Conservation (phyloP, 2,797 vertebrate genomes). For the Hemitrygon akajei region DNA sequence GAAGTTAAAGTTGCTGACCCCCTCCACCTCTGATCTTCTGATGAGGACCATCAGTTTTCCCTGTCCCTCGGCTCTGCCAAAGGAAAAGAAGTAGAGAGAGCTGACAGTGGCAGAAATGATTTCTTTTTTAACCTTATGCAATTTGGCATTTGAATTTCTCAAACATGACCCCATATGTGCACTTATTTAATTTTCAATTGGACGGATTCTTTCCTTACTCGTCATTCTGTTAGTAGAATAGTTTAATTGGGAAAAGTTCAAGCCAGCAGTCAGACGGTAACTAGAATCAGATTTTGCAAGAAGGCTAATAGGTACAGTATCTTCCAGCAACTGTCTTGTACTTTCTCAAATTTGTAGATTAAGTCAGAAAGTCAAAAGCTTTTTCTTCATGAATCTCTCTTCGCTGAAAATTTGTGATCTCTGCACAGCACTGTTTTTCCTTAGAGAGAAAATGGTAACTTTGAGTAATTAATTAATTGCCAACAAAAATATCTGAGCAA, state of each 20-base stretch:
- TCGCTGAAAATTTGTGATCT: background rate
- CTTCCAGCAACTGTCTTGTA: background rate
- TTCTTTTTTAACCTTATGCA: background rate
- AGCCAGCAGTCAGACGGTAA: background rate
- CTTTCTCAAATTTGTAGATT: background rate
- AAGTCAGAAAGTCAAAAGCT: background rate
- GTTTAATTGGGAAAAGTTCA: background rate
- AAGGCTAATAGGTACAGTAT: background rate
- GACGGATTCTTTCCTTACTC: background rate
- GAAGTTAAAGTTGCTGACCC: too few species aligned
- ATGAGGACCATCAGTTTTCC: too few species aligned
- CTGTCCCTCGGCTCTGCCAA: too few species aligned
- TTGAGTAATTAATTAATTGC: too few species aligned
- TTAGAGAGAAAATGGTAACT: too few species aligned
- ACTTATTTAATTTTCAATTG: background rate
- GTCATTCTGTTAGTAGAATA: background rate
- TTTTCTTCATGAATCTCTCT: background rate
- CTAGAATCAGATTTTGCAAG: background rate
- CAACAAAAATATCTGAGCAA: too few species aligned
- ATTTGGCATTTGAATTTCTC: background rate
- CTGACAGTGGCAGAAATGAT: background rate
- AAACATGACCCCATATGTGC: background rate
- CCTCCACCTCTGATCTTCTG: too few species aligned
- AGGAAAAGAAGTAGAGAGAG: too few species aligned
- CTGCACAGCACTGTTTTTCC: too few species aligned